A percentile compares a stretch with the other conserved stretches of the same genome.
Conservation (phyloP, 2,113 vertebrate genomes). For the Eulacestoma nigropectus region DNA sequence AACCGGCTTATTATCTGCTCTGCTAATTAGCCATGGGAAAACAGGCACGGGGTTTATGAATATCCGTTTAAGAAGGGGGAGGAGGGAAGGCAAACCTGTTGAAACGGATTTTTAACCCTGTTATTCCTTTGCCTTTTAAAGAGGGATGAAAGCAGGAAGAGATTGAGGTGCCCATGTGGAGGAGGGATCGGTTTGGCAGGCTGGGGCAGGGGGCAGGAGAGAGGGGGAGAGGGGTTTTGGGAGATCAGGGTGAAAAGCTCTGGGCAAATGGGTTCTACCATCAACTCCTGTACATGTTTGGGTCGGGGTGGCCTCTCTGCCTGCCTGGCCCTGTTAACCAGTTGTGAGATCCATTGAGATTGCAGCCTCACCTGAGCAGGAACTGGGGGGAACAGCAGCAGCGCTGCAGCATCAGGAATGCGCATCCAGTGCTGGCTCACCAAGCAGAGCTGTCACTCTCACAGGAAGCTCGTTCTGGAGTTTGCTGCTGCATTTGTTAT, state of each 20-base stretch:
- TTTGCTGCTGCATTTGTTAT: background rate
- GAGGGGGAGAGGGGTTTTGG: background rate
- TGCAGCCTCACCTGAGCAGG: background rate
- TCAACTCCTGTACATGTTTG: background rate
- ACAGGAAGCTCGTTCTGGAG: background rate
- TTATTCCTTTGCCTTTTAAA: background rate
- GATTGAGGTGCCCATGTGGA: rapidly evolving
- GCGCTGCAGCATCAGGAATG: background rate
- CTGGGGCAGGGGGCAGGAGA: background rate
- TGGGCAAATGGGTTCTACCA: background rate
- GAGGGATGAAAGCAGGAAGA: background rate
- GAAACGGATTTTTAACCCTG: background rate
- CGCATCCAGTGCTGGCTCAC: background rate
- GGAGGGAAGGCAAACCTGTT: background rate
- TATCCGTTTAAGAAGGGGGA: background rate
- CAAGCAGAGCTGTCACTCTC: background rate
- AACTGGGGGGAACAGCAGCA: background rate
- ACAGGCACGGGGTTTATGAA: background rate
- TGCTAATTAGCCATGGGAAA: conserved; percentile 58
- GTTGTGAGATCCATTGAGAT: rapidly evolving
- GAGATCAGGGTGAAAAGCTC: background rate
- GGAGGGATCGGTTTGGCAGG: background rate
- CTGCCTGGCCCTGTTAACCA: rapidly evolving
- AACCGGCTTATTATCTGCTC: conserved; percentile 44
- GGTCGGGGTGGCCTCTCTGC: background rate